Base-by-base conservation (phyloP, 2,888 invertebrate genomes). In the Himalopsyche tibetana region DNA sequence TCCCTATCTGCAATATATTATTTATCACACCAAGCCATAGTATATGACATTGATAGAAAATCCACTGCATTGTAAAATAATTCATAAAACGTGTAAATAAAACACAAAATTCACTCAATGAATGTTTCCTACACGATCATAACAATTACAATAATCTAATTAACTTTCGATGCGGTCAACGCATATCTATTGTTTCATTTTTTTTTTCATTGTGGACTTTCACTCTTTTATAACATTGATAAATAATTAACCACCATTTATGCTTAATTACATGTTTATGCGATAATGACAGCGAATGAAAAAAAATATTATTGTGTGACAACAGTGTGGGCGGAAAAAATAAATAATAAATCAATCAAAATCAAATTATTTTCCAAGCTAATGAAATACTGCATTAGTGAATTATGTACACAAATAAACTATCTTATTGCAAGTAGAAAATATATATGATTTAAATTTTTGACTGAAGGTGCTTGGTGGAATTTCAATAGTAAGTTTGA, bases 171-270 rank as follows among this genome's bases (percentile, higher is more conserved):
- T 74, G 74, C 74, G 74, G 74, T 74, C 74, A 74, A 74, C 36
- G 74, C 74, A 36, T 74, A 74, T 74, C 74, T 74, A 74, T 74
- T 74, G 74, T 74, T 74, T 36, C 38, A 74, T 28, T 63, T 74
- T 74, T 74, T n/a, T 74, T 74, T 74, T 74, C 74, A 74, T 74
- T 74, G 74, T 74, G 74, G 74, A 74, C 74, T 74, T 74, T 74
- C 74, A 74, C 74, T 74, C 74, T 74, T 74, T 74, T 74, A 74
- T 74, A 74, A 74, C 74, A 74, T 74, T 74, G 74, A 74, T 74
- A 74, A 74, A 74, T 74, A 28, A 74, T 74, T 74, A 74, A 74
- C 74, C 74, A 38, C 74, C 74, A 74, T 74, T 74, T 74, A 74
- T 74, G 74, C 38, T 74, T 74, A 74, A 74, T 74, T 74, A 74